These are phyloP conservation scores for Umimayanthus chanpuru DNA, from an alignment of 92 coral and sea anemone genomes.

Conservation along the genomic window DNA sequence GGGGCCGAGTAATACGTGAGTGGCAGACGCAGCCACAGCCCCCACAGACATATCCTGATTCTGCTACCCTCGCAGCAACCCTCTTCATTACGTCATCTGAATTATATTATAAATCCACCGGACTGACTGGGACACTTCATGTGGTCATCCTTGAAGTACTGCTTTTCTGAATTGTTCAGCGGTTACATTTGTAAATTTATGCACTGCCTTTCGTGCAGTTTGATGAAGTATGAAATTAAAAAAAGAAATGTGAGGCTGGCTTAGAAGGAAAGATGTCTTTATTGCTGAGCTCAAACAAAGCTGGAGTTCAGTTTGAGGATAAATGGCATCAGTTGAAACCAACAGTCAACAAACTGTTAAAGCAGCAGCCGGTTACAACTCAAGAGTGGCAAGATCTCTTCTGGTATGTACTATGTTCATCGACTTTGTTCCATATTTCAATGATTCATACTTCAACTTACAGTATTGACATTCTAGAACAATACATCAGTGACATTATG, in stretches of 20 bases:
- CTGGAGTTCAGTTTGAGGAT: constrained; percentile 88
- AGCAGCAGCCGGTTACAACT: constrained; percentile 89
- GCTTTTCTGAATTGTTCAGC: constrained; percentile 12
- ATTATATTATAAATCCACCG: no score
- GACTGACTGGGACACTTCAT: no score
- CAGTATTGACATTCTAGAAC: not conserved
- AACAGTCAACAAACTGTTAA: constrained; percentile 90
- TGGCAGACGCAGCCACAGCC: no score
- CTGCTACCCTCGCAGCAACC: no score
- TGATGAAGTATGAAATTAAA: not conserved
- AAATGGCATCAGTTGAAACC: constrained; percentile 96
- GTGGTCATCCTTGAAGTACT: constrained; percentile 9
- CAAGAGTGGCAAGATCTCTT: constrained; percentile 98
- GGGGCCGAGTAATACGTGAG: no score
- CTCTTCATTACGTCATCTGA: no score
- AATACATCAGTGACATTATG: not conserved
- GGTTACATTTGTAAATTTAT: constrained; percentile 9
- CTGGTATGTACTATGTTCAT: constrained; percentile 66
- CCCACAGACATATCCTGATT: no score
- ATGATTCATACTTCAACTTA: no score
- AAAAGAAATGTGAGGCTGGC: constrained; percentile 15
- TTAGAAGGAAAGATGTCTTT: constrained; percentile 40
- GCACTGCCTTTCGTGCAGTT: constrained; percentile 23
- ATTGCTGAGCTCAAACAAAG: constrained; percentile 71
- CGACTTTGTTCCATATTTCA: not conserved